phyloP scores from a whole-genome alignment of 1,140 invertebrate genomes.

The Bombus confusus region DNA sequence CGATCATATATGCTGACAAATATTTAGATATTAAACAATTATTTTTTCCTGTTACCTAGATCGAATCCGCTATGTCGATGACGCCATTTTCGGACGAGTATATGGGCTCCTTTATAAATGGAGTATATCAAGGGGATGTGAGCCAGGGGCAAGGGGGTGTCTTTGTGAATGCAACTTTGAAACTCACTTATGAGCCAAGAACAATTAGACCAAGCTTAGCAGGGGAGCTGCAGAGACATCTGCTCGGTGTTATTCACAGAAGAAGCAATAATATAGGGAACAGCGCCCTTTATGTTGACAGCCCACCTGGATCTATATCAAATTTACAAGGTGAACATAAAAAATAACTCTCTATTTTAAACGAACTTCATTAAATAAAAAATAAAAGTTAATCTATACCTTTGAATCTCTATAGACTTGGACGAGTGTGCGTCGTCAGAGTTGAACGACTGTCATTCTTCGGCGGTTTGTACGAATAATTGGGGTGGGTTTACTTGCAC shows the following conservation, averaged over 20 bases:
- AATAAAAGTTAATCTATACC: background rate
- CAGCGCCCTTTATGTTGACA: constrained; percentile 92
- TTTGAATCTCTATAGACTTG: constrained; percentile 85
- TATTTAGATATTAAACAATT: background rate
- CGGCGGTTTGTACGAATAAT: constrained; percentile 93
- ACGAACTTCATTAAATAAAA: background rate
- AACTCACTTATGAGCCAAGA: constrained; percentile 84
- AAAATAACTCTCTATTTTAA: background rate
- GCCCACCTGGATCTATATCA: constrained; percentile 88
- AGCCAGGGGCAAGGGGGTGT: constrained; percentile 87
- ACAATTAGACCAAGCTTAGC: constrained; percentile 87
- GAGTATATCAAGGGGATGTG: constrained; percentile 89
- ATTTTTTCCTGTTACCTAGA: constrained; percentile 81
- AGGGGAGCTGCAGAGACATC: constrained; percentile 90
- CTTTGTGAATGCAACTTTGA: constrained; percentile 92
- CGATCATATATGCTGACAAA: background rate
- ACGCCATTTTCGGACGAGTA: constrained; percentile 94
- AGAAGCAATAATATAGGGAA: constrained; percentile 93
- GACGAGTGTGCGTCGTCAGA: constrained; percentile 94
- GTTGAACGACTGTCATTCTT: constrained; percentile 94
- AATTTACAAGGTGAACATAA: constrained; percentile 84
- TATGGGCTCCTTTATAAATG: constrained; percentile 90
- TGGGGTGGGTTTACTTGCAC: constrained; percentile 95
- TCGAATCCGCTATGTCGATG: constrained; percentile 95
- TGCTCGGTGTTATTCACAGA: constrained; percentile 91